Evolutionary conservation across 2,797 vertebrate species (phyloP).

Genomic region (Microctenopoma stevenorrisi): DNA sequence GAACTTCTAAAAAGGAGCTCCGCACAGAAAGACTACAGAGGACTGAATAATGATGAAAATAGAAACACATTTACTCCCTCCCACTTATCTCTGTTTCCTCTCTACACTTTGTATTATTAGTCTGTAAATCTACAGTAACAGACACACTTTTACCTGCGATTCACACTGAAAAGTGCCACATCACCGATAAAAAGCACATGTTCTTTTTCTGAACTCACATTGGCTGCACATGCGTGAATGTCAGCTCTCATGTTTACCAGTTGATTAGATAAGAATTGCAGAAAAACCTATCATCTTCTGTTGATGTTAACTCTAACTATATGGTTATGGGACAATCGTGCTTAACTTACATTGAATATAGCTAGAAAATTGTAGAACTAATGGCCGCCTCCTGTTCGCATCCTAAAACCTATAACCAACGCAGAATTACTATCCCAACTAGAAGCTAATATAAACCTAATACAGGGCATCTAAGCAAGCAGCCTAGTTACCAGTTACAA

Average conservation of each 20-base stretch:
- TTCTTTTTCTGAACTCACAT: constrained; percentile 9
- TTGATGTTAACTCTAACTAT: too few relatives aligned
- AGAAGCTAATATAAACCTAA: not conserved
- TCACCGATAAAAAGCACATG: constrained; percentile 12
- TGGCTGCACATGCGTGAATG: not conserved
- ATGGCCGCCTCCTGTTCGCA: not conserved
- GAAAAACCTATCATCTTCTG: not conserved
- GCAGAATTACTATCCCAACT: not conserved
- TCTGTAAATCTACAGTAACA: constrained; percentile 39
- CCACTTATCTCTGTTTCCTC: constrained; percentile 24
- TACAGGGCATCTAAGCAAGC: not conserved
- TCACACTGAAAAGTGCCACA: constrained; percentile 32
- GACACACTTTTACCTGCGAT: constrained; percentile 1
- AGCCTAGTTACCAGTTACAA: not conserved
- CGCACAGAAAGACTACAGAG: constrained; percentile 55
- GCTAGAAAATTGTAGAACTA: too few relatives aligned
- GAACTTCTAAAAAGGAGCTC: constrained; percentile 59
- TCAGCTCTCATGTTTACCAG: not conserved
- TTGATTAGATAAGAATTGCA: not conserved
- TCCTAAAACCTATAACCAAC: too few relatives aligned
- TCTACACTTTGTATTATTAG: constrained; percentile 31
- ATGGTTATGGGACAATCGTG: too few relatives aligned
- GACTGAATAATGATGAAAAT: constrained; percentile 63
- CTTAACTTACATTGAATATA: too few relatives aligned
- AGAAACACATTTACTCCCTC: constrained; percentile 59